Evolutionary conservation across 2,797 vertebrate species (phyloP).

Genomic region (Hippopotamyrus pictus): DNA sequence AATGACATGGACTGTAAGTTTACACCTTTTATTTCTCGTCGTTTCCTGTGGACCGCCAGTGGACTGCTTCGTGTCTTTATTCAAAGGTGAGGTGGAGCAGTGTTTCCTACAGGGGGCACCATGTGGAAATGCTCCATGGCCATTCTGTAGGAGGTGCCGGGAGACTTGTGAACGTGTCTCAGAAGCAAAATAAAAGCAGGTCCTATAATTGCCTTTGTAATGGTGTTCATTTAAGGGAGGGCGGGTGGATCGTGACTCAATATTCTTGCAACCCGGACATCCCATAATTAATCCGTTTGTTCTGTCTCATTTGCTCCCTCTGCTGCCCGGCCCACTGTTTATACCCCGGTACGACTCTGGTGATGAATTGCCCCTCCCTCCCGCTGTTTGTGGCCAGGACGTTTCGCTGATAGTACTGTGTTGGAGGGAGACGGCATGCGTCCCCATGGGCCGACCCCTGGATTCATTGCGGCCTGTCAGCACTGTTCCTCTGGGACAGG

Average conservation of each 20-base stretch:
- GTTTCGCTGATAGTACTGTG: neutral
- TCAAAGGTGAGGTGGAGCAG: constrained; percentile 52
- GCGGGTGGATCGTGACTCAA: neutral
- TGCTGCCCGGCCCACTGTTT: neutral
- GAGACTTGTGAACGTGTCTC: constrained; percentile 84
- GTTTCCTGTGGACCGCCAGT: constrained; percentile 38
- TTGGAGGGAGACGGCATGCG: neutral
- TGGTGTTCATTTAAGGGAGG: constrained; percentile 22
- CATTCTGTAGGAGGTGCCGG: constrained; percentile 79
- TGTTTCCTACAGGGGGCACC: constrained; percentile 62
- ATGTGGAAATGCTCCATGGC: constrained; percentile 70
- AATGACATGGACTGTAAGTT: constrained; percentile 59
- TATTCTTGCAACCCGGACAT: neutral
- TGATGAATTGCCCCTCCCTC: neutral
- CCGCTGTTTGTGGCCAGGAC: neutral
- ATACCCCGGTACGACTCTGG: neutral
- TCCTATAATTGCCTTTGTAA: constrained; percentile 46
- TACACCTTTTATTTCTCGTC: constrained; percentile 38
- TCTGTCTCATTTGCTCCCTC: constrained; percentile 4
- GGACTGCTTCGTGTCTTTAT: constrained; percentile 33
- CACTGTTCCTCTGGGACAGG: constrained; percentile 5
- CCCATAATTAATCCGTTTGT: constrained; percentile 5
- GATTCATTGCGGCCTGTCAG: constrained; percentile 19
- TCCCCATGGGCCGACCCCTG: constrained; percentile 22
- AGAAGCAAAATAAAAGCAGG: constrained; percentile 65